Percentiles rank a stretch among this genome's conserved stretches.
Evolutionary conservation across 2,797 vertebrate species (phyloP).

Genomic region (Smutsia gigantea): DNA sequence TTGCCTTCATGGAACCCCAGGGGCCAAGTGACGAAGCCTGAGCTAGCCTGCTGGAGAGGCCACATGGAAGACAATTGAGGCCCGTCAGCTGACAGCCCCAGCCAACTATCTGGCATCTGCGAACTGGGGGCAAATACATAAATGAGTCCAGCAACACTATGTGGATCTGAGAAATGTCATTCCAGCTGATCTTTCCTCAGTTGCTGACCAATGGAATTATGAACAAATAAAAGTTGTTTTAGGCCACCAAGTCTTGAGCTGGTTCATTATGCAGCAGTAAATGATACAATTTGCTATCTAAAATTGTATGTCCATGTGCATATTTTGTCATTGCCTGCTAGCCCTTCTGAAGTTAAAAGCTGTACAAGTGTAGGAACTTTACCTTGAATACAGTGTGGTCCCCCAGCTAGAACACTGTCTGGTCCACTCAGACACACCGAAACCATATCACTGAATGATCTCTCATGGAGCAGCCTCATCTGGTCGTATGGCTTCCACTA

Average conservation of each 20-base stretch:
- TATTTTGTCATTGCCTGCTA: background rate
- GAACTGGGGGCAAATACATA: background rate
- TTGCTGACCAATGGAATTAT: background rate
- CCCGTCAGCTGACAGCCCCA: background rate
- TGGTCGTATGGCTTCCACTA: background rate
- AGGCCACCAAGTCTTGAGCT: background rate
- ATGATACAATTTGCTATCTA: background rate
- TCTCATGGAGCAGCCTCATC: background rate
- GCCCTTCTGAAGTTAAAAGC: background rate
- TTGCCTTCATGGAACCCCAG: background rate
- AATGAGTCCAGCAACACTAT: rapidly evolving
- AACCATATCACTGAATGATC: background rate
- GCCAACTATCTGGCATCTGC: background rate
- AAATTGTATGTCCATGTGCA: background rate
- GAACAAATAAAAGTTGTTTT: background rate
- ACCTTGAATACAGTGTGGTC: background rate
- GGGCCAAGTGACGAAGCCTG: background rate
- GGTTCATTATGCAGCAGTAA: background rate
- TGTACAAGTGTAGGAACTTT: background rate
- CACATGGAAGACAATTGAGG: background rate
- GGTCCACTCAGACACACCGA: background rate
- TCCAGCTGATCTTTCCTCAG: background rate
- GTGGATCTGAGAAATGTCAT: background rate
- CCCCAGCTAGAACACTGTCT: background rate
- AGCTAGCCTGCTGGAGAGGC: background rate